phyloP scores from a whole-genome alignment of 2,797 vertebrate species.

The Sciurus carolinensis region DNA sequence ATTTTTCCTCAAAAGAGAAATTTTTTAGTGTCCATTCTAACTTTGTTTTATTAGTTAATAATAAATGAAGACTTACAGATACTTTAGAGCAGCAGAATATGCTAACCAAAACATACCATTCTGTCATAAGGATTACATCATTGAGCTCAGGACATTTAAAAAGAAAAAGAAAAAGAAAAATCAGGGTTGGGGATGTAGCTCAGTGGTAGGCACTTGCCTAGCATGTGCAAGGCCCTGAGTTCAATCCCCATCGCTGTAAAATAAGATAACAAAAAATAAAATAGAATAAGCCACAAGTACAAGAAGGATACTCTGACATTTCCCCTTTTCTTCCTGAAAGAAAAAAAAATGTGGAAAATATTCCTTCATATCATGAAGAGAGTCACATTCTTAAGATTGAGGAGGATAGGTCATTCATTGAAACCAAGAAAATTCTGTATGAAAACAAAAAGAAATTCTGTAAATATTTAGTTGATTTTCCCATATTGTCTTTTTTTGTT shows the following conservation, averaged over 20 bases:
- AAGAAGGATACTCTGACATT: not conserved
- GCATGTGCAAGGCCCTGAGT: too few species aligned
- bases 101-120: not conserved
- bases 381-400: not conserved
- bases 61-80: slow-evolving; percentile 1
- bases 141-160: not conserved
- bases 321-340: not conserved
- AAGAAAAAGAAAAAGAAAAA: too few species aligned
- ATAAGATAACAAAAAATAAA: too few species aligned
- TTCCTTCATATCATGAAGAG: not conserved
- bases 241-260: too few species aligned
- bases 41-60: not conserved
- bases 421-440: not conserved
- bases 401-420: rapidly evolving
- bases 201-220: too few species aligned
- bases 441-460: not conserved
- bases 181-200: too few species aligned
- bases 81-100: not conserved
- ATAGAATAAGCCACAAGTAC: not conserved
- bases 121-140: not conserved
- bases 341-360: not conserved
- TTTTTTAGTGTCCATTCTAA: not conserved
- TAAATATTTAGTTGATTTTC: not conserved
- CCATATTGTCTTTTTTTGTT: not conserved
- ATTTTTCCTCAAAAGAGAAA: not conserved